Base-by-base conservation (phyloP, 2,888 invertebrate genomes). In the Agapetus fuscipes region DNA sequence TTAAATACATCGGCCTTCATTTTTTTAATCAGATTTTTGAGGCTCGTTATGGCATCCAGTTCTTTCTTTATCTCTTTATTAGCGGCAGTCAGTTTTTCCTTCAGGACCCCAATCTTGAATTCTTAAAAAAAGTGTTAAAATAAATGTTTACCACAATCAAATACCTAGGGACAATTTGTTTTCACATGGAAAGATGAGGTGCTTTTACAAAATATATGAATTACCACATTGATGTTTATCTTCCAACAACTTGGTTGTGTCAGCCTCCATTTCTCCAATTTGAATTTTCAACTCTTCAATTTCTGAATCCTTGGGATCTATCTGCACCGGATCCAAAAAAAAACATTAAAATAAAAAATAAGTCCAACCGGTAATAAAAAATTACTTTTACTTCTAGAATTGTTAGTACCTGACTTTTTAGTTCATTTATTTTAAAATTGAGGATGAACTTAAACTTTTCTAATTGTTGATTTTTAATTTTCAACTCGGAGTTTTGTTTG, bases 401-500 rank as follows among this genome's bases (percentile, higher is more conserved):
- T n/a, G n/a, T n/a, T n/a, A n/a, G n/a, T 41, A 67, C 70, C 62
- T 83, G 80, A 54, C 80, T 80, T 58, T 87, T 85, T 14, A 93
- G 60, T 54, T 94, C 91, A 17, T 82, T 80, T 42, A 94, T 89
- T 61, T 90, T 90, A 56, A 89, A 88, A 54, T 87, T 86, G 20
- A 93, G 64, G 1, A 93, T 88, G 58, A 88, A 90, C 56, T 88
- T 90, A 58, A 85, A 88, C 59, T 93, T 94, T 56, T 94, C 90
- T 46, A 94, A 61, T 56, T 93, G 91, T 54, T 83, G 80, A 55
- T 87, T 91, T 55, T 82, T 86, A 48, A 81, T 78, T 57, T 88
- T 84, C 41, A 91, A 60, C 49, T 89, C 88, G 52, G 80, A 80
- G 49, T 93, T 87, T 46, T 81, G 71, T 53, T 81, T 83, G 58